These are phyloP conservation scores for Spisula solida DNA, from an alignment of 2,888 invertebrate genomes.

Conservation along the genomic window DNA sequence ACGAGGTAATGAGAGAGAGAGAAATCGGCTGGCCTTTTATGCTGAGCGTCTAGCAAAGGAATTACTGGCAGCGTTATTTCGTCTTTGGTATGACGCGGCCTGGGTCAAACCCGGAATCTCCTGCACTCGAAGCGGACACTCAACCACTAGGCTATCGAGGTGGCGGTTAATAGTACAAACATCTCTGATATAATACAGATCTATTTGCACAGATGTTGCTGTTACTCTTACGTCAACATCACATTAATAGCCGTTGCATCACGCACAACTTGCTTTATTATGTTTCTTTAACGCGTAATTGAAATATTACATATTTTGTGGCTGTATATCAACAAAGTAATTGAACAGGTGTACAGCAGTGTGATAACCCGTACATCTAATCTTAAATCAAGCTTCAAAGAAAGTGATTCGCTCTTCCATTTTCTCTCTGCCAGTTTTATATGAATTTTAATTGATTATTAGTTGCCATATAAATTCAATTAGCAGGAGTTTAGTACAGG, in stretches of 20 bases:
- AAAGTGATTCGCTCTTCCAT: background rate
- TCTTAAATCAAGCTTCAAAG: constrained; percentile 37
- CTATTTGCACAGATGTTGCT: background rate
- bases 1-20: too few species aligned
- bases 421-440: constrained; percentile 1
- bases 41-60: too few species aligned
- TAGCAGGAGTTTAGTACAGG: background rate
- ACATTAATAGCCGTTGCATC: constrained; percentile 3
- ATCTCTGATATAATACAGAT: too few species aligned
- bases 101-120: too few species aligned
- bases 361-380: constrained; percentile 28
- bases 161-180: too few species aligned
- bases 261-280: constrained; percentile 45
- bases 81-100: too few species aligned
- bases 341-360: constrained; percentile 41
- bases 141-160: too few species aligned
- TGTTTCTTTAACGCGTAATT: constrained; percentile 45
- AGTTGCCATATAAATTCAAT: constrained; percentile 3
- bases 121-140: too few species aligned
- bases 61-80: too few species aligned
- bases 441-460: background rate
- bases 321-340: constrained; percentile 32
- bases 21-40: too few species aligned
- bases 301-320: constrained; percentile 42
- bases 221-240: background rate